Evolutionary conservation across 2,888 invertebrate species (phyloP).

Genomic region (Chrysopilus asiliformis): DNA sequence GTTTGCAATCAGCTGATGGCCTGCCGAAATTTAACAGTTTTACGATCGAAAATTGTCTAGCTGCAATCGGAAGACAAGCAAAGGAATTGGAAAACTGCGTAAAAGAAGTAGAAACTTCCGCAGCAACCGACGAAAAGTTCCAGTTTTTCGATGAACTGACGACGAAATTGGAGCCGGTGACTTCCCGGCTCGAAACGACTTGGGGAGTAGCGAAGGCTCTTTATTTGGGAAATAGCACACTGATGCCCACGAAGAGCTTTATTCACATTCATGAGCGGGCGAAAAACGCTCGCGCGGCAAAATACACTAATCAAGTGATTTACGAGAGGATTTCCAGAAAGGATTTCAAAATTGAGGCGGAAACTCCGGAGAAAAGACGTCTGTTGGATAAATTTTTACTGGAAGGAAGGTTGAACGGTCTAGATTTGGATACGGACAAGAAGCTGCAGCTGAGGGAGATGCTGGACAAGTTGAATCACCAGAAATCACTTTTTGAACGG

Average conservation of each 20-base stretch:
- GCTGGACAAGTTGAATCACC: conserved; percentile 40
- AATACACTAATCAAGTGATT: conserved; percentile 57
- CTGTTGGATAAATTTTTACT: conserved; percentile 63
- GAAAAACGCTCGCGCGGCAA: conserved; percentile 54
- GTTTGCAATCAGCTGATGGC: conserved; percentile 53
- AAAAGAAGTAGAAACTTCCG: conserved; percentile 47
- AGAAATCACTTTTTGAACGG: conserved; percentile 48
- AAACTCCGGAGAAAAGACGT: conserved; percentile 47
- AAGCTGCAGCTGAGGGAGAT: conserved; percentile 42
- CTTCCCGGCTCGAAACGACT: conserved; percentile 61
- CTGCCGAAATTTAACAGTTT: conserved; percentile 70
- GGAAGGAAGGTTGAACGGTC: conserved; percentile 73
- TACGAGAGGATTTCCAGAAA: conserved; percentile 44
- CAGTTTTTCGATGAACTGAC: conserved; percentile 57
- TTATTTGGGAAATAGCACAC: conserved; percentile 61
- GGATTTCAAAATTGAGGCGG: not conserved
- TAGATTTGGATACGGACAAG: conserved; percentile 46
- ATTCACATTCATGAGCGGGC: conserved; percentile 69
- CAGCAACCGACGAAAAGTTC: conserved; percentile 30
- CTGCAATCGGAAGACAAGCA: conserved; percentile 69
- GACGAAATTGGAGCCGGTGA: conserved; percentile 58
- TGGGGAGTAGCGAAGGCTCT: conserved; percentile 81
- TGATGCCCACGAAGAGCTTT: conserved; percentile 69
- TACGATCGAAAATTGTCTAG: conserved; percentile 71
- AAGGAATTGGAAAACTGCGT: conserved; percentile 68